A percentile compares a stretch with the other conserved stretches of the same genome.
Evolutionary conservation across 2,113 vertebrate genomes (phyloP).

Genomic region (Edolisoma coerulescens): DNA sequence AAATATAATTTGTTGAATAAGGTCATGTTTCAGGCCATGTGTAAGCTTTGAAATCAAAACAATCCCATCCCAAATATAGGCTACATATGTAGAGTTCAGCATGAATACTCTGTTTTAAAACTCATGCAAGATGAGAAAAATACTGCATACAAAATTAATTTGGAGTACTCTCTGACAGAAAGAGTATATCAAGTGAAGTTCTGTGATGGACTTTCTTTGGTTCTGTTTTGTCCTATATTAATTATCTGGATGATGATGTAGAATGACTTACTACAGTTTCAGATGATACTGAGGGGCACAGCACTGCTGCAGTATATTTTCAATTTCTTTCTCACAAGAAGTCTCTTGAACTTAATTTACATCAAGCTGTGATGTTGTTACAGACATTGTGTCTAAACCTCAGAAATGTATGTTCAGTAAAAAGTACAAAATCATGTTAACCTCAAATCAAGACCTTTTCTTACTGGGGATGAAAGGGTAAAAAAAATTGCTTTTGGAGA

Average conservation of each 20-base stretch:
- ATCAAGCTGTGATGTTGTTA: neutral
- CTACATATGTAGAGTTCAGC: neutral
- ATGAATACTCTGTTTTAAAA: neutral
- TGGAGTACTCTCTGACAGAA: neutral
- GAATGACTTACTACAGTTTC: neutral
- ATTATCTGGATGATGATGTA: neutral
- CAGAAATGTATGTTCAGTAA: neutral
- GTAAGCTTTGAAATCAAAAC: neutral
- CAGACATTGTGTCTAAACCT: neutral
- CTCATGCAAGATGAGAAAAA: neutral
- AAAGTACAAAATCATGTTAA: neutral
- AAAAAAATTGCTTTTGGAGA: neutral
- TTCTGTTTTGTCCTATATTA: neutral
- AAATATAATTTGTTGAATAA: neutral
- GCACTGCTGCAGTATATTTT: neutral
- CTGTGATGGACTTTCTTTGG: neutral
- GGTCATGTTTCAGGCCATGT: neutral
- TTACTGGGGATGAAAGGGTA: neutral
- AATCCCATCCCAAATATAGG: too few relatives aligned
- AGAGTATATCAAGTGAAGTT: neutral
- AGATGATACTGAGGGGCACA: neutral
- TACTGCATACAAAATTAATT: neutral
- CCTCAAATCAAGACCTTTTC: neutral
- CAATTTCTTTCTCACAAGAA: neutral
- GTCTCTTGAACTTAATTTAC: neutral